Evolutionary conservation across 2,113 vertebrate species (phyloP), one percentile per base, ranked within the genome.

Genomic region (Trematomus loennbergii): DNA sequence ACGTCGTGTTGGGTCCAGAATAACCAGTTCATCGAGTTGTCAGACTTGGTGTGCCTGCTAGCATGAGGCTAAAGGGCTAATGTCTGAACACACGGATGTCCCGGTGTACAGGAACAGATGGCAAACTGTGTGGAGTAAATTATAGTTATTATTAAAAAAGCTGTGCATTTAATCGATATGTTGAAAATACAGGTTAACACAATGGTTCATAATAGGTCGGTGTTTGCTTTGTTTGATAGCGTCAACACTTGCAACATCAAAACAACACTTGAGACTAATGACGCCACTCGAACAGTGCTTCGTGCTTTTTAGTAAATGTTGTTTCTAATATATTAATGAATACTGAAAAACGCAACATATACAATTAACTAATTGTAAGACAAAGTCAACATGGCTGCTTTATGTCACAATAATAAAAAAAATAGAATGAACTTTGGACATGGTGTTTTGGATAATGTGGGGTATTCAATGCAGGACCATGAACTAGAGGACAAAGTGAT

Each of bases 31-130:
- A 74, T 84, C 84, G 82, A 89, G 90, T 91, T 93, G 86, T 81
- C 86, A 90, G 80, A 87, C 69, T 84, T 57, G 54, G 55, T 83
- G 59, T 63, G 72, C 77, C 17, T 66, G 87, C 53, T 93, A 93
- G 79, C 89, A 66, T 22, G 11, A 86, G 36, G 93, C 91, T 94
- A 93, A 82, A 74, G 46, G 65, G 88, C 91, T 92, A 90, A 85
- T 18, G 78, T 86, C 48, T 83, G 70, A 76, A 72, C 46, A 61
- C 87, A 89, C 85, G 84, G 79, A 85, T 76, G 77, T 71, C 20
- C 8, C 82, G 59, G 69, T 72, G 57, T 67, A 20, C 68, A 69
- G 52, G 15, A 69, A 40, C 83, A 83, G 68, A 83, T 82, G 59
- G 62, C 3, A 57, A 74, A 63, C 77, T 25, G 11, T 49, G 11